phyloP scores from a whole-genome alignment of 2,797 vertebrate species.

The Buceros bicornis region DNA sequence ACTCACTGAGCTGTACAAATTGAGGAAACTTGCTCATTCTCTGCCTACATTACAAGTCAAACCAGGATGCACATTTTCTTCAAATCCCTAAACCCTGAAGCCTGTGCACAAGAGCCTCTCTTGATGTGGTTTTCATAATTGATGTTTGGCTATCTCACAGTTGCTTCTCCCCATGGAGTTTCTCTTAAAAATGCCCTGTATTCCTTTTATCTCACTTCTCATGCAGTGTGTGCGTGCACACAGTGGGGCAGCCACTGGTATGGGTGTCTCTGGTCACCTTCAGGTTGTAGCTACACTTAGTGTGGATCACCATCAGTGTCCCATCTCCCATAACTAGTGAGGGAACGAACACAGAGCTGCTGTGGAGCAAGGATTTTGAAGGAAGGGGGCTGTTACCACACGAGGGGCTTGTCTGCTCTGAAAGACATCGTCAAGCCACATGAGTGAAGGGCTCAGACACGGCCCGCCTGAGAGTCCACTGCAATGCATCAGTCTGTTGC shows the following conservation, averaged over 20 bases:
- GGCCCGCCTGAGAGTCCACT: background rate
- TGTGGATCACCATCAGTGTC: background rate
- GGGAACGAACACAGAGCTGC: background rate
- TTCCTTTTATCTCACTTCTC: background rate
- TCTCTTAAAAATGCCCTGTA: conserved; percentile 49
- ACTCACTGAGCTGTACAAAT: background rate
- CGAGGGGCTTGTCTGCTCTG: background rate
- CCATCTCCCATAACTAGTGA: background rate
- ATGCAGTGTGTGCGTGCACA: background rate
- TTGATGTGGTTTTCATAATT: conserved; percentile 59
- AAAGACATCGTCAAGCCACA: accelerated
- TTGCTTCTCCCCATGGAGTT: conserved; percentile 41
- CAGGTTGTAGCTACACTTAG: background rate
- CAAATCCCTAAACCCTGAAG: conserved; percentile 49
- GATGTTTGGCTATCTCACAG: conserved; percentile 50
- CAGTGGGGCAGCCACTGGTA: no score
- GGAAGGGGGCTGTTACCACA: background rate
- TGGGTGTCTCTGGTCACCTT: background rate
- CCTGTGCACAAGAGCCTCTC: background rate
- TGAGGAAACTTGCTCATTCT: conserved; percentile 38
- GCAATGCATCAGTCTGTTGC: background rate
- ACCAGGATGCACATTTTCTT: conserved; percentile 25
- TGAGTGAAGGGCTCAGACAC: background rate
- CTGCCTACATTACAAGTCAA: conserved; percentile 55
- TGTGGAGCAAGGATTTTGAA: background rate